Conservation (phyloP, 2,888 invertebrate genomes). For the Tuta absoluta region DNA sequence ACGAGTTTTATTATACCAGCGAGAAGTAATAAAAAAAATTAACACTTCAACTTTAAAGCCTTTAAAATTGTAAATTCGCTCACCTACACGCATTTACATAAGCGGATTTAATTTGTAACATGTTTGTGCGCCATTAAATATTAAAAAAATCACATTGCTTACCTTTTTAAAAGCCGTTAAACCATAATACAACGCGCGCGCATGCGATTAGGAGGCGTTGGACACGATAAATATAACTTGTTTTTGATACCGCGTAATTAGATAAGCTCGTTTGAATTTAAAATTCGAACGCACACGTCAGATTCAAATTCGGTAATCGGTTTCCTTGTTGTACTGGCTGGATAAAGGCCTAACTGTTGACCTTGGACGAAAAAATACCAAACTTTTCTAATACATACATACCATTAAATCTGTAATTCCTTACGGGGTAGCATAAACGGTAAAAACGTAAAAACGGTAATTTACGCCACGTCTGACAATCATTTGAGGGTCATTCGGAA, state of each 20-base stretch:
- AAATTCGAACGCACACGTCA: not conserved
- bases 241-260: not conserved
- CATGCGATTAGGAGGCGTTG: slow-evolving; percentile 21
- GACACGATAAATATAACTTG: slow-evolving; percentile 4
- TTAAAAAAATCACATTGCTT: slow-evolving; percentile 27
- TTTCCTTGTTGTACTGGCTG: slow-evolving; percentile 1
- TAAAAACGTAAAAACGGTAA: too few species aligned
- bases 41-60: slow-evolving; percentile 42
- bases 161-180: slow-evolving; percentile 32
- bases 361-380: too few species aligned
- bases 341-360: not conserved
- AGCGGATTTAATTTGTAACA: slow-evolving; percentile 32
- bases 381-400: too few species aligned
- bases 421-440: too few species aligned
- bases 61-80: not conserved
- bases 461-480: too few species aligned
- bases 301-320: not conserved
- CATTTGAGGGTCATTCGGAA: too few species aligned
- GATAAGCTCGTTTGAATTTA: slow-evolving; percentile 5
- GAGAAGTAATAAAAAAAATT: not conserved
- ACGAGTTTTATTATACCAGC: not conserved
- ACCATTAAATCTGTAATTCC: too few species aligned
- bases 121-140: slow-evolving; percentile 30
- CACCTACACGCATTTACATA: slow-evolving; percentile 35
- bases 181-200: slow-evolving; percentile 16